Conservation (phyloP, 2,113 vertebrate genomes). For the Toxotes jaculatrix region DNA sequence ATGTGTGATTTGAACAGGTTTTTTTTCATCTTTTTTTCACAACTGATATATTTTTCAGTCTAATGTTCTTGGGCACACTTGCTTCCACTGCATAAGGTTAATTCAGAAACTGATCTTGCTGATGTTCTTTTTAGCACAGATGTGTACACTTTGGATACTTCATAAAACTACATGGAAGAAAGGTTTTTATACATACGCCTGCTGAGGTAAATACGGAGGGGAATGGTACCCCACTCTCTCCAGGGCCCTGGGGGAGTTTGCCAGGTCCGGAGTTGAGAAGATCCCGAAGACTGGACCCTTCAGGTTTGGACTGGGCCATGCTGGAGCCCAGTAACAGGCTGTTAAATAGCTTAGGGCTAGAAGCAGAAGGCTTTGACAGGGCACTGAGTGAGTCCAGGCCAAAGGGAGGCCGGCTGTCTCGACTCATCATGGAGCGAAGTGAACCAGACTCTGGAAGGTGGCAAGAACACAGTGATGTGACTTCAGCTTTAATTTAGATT, state of each 20-base stretch:
- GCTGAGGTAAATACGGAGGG: conserved; percentile 94
- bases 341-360: conserved; percentile 96
- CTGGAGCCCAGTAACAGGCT: conserved; percentile 93
- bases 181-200: conserved; percentile 83
- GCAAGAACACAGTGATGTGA: not conserved
- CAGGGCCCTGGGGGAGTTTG: conserved; percentile 91
- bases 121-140: not conserved
- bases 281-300: conserved; percentile 97
- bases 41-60: not conserved
- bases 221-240: conserved; percentile 93
- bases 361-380: conserved; percentile 90
- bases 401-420: conserved; percentile 93
- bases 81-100: too few species aligned
- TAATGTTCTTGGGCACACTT: not conserved
- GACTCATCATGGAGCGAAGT: conserved; percentile 92
- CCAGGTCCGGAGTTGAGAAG: conserved; percentile 96
- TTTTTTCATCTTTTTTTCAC: too few species aligned
- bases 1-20: not conserved
- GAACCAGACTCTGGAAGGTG: conserved; percentile 88
- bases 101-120: too few species aligned
- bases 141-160: not conserved
- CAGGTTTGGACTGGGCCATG: conserved; percentile 92
- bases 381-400: conserved; percentile 94
- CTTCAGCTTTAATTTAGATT: conserved; percentile 5
- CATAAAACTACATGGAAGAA: not conserved